Percentiles rank a stretch among this genome's conserved stretches.
Conservation (phyloP, 35 echinoderm and acorn worm species). For the Amphiura filiformis region DNA sequence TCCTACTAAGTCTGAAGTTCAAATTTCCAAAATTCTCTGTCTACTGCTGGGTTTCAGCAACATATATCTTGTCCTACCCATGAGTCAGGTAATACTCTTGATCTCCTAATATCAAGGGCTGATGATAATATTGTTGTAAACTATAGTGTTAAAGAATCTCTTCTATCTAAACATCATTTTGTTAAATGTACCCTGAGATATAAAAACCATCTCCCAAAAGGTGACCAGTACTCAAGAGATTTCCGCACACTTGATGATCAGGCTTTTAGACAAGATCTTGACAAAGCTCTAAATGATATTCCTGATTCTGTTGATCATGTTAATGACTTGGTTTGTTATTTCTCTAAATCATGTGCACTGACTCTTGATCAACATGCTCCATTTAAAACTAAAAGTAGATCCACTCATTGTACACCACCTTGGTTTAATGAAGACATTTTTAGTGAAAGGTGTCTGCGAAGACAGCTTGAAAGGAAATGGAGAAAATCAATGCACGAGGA, state of each 20-base stretch:
- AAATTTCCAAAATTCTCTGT: not conserved
- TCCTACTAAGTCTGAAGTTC: constrained; percentile 1
- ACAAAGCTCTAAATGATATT: not conserved
- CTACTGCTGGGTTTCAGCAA: constrained; percentile 3
- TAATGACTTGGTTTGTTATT: not conserved
- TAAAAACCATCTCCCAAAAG: not conserved
- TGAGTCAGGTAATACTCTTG: constrained; percentile 16
- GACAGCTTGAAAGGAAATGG: not conserved
- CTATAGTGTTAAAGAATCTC: not conserved
- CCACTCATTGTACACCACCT: not conserved
- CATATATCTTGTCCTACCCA: constrained; percentile 8
- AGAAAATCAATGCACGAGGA: not conserved
- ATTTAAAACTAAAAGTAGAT: not conserved
- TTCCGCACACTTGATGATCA: not conserved
- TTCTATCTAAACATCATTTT: not conserved
- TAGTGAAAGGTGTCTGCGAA: not conserved
- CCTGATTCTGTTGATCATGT: not conserved
- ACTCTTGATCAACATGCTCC: not conserved
- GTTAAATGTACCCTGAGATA: not conserved
- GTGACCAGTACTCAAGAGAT: not conserved
- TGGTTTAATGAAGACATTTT: constrained; percentile 6
- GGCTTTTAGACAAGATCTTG: not conserved
- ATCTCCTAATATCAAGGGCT: not conserved
- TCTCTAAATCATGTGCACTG: not conserved
- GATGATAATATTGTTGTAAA: not conserved